A percentile compares a stretch with the other conserved stretches of the same genome.
These are phyloP conservation scores for Temnothorax unifasciatus DNA, from an alignment of 2,888 invertebrate species.

Conservation along the genomic window DNA sequence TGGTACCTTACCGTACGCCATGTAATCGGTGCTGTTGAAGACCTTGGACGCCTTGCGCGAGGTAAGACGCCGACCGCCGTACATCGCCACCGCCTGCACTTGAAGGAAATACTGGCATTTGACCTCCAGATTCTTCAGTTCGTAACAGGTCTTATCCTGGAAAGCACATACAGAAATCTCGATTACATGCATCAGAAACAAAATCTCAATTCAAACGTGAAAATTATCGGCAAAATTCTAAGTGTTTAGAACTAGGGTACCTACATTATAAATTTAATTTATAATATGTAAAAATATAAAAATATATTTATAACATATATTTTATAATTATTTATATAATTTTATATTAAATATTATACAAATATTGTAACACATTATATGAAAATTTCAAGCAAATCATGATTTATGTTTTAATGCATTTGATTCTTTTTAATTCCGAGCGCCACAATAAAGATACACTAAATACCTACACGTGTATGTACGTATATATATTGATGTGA, in stretches of 20 bases:
- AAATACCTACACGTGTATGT: neutral
- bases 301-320: too few relatives aligned
- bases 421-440: neutral
- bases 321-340: neutral
- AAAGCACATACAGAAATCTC: conserved; percentile 70
- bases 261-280: neutral
- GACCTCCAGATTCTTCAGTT: conserved; percentile 89
- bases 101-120: conserved; percentile 92
- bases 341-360: too few relatives aligned
- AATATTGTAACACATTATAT: too few relatives aligned
- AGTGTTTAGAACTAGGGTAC: neutral
- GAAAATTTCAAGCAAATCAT: neutral
- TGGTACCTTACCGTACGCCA: conserved; percentile 80
- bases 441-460: neutral
- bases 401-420: neutral
- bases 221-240: neutral
- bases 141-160: conserved; percentile 89
- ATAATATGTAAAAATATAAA: neutral
- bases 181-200: neutral
- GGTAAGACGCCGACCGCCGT: conserved; percentile 89
- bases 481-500: neutral
- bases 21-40: conserved; percentile 90
- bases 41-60: conserved; percentile 91
- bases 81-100: conserved; percentile 92
- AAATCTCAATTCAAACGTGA: neutral